Conservation (phyloP, 1,140 invertebrate genomes). For the Popillia japonica region DNA sequence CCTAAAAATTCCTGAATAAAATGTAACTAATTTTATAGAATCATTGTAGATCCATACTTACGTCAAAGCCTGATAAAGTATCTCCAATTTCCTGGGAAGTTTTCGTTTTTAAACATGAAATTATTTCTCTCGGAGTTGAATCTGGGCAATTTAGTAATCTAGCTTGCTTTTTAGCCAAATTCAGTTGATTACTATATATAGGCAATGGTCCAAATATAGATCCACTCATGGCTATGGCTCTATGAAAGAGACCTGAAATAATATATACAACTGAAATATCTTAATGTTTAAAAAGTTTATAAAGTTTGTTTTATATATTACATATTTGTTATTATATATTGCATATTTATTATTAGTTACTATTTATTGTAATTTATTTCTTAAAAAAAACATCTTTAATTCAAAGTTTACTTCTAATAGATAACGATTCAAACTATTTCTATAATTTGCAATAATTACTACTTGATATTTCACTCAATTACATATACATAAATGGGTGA, state of each 20-base stretch:
- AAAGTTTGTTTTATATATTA: too few relatives aligned
- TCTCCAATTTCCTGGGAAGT: slow-evolving; percentile 64
- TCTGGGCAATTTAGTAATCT: slow-evolving; percentile 72
- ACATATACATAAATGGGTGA: too few relatives aligned
- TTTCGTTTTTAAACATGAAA: slow-evolving; percentile 70
- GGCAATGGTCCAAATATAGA: slow-evolving; percentile 69
- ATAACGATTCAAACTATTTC: too few relatives aligned
- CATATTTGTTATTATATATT: too few relatives aligned
- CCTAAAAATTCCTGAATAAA: slow-evolving; percentile 61
- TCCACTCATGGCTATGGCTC: slow-evolving; percentile 74
- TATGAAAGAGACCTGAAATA: slow-evolving; percentile 71
- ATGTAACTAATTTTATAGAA: not conserved
- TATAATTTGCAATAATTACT: too few relatives aligned
- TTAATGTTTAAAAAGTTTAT: too few relatives aligned
- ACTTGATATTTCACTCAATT: too few relatives aligned
- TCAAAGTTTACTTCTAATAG: too few relatives aligned
- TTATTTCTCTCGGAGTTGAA: slow-evolving; percentile 64
- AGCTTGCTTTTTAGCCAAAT: slow-evolving; percentile 74
- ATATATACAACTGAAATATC: too few relatives aligned
- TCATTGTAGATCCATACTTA: slow-evolving; percentile 52
- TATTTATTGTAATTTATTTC: too few relatives aligned
- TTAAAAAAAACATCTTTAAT: too few relatives aligned
- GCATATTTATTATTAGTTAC: too few relatives aligned
- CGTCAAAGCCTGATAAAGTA: slow-evolving; percentile 63
- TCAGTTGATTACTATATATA: slow-evolving; percentile 64